Base-by-base conservation (phyloP, 2,888 invertebrate genomes). In the Lepidochitona cinerea region DNA sequence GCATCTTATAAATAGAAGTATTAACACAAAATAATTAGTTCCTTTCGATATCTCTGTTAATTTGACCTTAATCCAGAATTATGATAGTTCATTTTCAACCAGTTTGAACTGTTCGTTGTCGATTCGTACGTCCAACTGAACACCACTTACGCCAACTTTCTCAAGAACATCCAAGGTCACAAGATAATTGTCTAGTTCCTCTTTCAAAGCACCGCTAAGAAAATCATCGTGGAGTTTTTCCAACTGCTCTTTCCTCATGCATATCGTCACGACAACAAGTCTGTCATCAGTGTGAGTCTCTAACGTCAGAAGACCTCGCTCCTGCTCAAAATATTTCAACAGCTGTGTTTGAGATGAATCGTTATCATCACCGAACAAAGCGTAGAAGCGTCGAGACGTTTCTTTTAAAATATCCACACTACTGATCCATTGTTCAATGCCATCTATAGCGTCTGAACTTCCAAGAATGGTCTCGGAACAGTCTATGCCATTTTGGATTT, bases 261-360 rank as follows among this genome's bases (percentile, higher is more conserved):
- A 88, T 66, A 89, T 88, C 70, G 83, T 87, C 72, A 84, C 80
- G 12, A 89, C 79, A 6, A 83, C 76, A 71, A 89, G 81, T n/a
- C 80, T 79, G 35, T 83, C 81, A 18, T 84, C 80, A 69, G 81
- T 79, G 35, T 76, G 75, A 6, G 86, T 84, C 49, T 85, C 84
- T 52, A 89, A 73, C 18, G 88, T 84, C 23, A 89, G 78, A 0
- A 88, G 86, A n/a, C 87, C 88, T 18, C 88, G 76, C 32, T 87
- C 85, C 75, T 89, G 89, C 76, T 89, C 89, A 68, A 89, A 87
- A 75, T 89, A 88, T 72, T 87, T 86, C 70, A 88, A 80, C 49
- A 88, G 79, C 26, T 83, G 78, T 33, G 81, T 83, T 37, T 70
- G 37, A 35, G 68, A 36, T n/a, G 37, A 33, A 54, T 82, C 83